Evolutionary conservation across 2,113 vertebrate genomes (phyloP).

Genomic region (Anolis sagrei): DNA sequence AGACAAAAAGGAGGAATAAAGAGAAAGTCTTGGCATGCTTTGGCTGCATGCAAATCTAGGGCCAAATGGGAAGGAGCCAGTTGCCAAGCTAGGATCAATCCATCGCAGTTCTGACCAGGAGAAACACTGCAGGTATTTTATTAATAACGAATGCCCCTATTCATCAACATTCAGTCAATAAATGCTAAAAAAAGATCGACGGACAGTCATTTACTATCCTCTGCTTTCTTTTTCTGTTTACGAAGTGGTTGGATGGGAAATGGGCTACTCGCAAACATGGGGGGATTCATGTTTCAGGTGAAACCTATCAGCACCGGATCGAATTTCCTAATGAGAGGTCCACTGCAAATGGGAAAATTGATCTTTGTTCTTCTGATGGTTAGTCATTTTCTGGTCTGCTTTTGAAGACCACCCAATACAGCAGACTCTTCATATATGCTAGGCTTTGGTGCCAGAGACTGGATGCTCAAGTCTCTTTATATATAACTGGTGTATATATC

Average conservation of each 20-base stretch:
- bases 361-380: constrained; percentile 7
- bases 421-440: too few relatives aligned
- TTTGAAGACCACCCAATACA: constrained; percentile 49
- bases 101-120: background rate
- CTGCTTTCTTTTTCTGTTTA: constrained; percentile 8
- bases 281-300: background rate
- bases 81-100: constrained; percentile 43
- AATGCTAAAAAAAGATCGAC: constrained; percentile 26
- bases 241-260: background rate
- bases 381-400: constrained; percentile 39
- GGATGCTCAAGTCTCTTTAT: too few relatives aligned
- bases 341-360: constrained; percentile 17
- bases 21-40: background rate
- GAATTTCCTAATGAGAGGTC: constrained; percentile 42
- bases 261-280: background rate
- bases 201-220: constrained; percentile 38
- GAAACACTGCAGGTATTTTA: constrained; percentile 20
- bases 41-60: background rate
- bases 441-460: too few relatives aligned
- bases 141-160: constrained; percentile 37
- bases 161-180: constrained; percentile 30
- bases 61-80: background rate
- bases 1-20: constrained; percentile 37
- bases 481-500: too few relatives aligned
- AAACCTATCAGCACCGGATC: constrained; percentile 17